Percentiles rank a stretch among this genome's conserved stretches.
Evolutionary conservation across 2,113 vertebrate genomes (phyloP).

Genomic region (Pseudopipra pipra): DNA sequence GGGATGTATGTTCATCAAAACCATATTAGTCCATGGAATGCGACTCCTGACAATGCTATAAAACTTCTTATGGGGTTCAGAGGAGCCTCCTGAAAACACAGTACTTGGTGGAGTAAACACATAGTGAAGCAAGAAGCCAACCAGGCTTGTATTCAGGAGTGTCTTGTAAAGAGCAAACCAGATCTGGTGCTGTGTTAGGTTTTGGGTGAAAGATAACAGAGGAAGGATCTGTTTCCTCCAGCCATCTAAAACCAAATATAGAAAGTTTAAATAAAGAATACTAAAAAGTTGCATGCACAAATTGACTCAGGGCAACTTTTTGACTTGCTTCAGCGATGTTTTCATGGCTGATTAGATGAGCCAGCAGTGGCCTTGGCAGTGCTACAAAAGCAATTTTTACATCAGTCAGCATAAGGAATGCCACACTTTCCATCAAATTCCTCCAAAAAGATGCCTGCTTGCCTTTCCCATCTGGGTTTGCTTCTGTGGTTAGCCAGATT

Average conservation of each 20-base stretch:
- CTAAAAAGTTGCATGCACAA: neutral
- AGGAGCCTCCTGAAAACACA: neutral
- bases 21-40: neutral
- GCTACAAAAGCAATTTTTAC: slow-evolving; percentile 26
- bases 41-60: neutral
- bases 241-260: neutral
- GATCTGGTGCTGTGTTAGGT: neutral
- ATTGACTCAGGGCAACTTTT: neutral
- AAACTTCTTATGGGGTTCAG: neutral
- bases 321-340: neutral
- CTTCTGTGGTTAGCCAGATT: neutral
- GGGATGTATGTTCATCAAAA: neutral
- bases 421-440: neutral
- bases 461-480: neutral
- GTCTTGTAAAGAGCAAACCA: neutral
- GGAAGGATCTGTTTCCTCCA: neutral
- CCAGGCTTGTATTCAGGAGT: neutral
- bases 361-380: neutral
- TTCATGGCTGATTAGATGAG: slow-evolving; percentile 21
- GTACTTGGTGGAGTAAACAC: neutral
- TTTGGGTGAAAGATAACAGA: neutral
- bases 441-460: neutral
- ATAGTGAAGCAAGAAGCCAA: neutral
- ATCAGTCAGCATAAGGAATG: slow-evolving; percentile 6
- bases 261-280: slow-evolving; percentile 5